A percentile compares a stretch with the other conserved stretches of the same genome.
These are phyloP conservation scores for Petrolisthes cinctipes DNA, from an alignment of 2,888 invertebrate species.

Conservation along the genomic window DNA sequence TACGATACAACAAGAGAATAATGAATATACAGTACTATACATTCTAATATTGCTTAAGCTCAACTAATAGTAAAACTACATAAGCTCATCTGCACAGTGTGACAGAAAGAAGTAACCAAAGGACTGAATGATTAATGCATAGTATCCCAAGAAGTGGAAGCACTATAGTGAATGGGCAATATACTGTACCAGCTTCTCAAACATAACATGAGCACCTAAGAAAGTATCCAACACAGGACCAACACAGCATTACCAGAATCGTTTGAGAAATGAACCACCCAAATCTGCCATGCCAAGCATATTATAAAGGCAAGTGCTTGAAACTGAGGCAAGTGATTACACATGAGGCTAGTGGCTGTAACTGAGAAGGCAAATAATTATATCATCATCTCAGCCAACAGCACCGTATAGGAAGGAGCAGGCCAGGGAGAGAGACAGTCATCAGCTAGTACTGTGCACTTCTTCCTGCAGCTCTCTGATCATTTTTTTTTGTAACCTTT, in stretches of 20 bases:
- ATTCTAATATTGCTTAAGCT: no score
- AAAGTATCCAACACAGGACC: constrained; percentile 29
- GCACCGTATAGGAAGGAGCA: constrained; percentile 44
- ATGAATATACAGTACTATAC: no score
- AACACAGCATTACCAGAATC: constrained; percentile 20
- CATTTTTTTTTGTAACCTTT: not conserved
- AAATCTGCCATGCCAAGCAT: constrained; percentile 43
- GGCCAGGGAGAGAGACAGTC: constrained; percentile 43
- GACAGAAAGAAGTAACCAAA: no score
- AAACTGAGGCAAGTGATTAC: constrained; percentile 39
- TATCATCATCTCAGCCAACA: constrained; percentile 45
- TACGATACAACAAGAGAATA: no score
- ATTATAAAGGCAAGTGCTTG: constrained; percentile 43
- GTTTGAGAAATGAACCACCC: not conserved
- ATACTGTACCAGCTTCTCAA: not conserved
- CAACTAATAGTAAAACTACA: no score
- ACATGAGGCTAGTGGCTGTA: constrained; percentile 34
- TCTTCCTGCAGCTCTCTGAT: not conserved
- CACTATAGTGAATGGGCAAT: no score
- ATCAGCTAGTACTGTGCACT: not conserved
- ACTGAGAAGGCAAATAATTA: constrained; percentile 23
- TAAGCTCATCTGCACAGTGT: no score
- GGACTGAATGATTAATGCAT: no score
- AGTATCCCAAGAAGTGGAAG: no score
- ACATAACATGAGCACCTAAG: constrained; percentile 23